A percentile compares a stretch with the other conserved stretches of the same genome.
These are phyloP conservation scores for Temnothorax longispinosus DNA, from an alignment of 1,140 invertebrate species.

Conservation along the genomic window DNA sequence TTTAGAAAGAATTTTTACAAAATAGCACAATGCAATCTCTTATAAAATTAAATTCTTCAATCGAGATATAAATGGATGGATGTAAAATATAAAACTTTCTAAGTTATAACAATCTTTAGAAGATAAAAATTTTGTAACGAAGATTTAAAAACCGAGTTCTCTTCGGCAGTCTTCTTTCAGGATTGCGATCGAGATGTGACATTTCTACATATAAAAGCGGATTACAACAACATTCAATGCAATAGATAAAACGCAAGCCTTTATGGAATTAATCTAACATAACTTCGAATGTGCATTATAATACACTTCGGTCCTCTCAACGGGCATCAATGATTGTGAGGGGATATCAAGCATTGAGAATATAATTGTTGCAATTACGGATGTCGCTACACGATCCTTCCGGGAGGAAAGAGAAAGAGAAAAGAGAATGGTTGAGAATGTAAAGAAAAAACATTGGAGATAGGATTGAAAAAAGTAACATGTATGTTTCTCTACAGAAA, in stretches of 20 bases:
- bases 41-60: not conserved
- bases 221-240: not conserved
- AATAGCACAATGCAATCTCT: not conserved
- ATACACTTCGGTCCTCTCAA: not conserved
- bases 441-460: conserved; percentile 36
- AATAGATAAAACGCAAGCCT: conserved; percentile 23
- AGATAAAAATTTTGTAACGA: not conserved
- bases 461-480: conserved; percentile 40
- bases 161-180: not conserved
- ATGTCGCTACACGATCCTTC: not conserved
- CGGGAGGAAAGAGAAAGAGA: conserved; percentile 13
- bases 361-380: conserved; percentile 2
- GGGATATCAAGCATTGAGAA: conserved; percentile 8
- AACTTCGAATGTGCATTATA: not conserved
- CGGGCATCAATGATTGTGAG: not conserved
- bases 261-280: conserved; percentile 22
- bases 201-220: conserved; percentile 19
- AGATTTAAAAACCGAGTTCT: not conserved
- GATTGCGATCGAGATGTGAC: not conserved
- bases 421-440: conserved; percentile 3
- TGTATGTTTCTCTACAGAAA: conserved; percentile 61
- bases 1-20: not conserved
- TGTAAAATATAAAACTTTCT: not conserved
- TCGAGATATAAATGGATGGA: not conserved
- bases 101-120: not conserved